phyloP scores from a whole-genome alignment of 2,797 vertebrate genomes.

The Moxostoma hubbsi region DNA sequence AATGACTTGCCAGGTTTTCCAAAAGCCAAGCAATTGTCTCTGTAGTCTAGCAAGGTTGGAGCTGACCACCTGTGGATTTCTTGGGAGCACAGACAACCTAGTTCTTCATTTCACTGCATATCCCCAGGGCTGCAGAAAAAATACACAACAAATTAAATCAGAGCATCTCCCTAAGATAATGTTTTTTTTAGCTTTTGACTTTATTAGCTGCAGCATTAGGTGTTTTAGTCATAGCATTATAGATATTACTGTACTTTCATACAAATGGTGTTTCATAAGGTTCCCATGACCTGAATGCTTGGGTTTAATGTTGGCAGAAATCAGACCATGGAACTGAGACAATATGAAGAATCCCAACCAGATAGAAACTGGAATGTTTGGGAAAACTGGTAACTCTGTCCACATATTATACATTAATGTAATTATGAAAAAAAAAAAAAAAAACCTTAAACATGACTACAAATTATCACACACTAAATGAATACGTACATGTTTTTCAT shows the following conservation, averaged over 20 bases:
- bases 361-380: not conserved
- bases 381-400: not conserved
- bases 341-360: not conserved
- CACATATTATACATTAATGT: not conserved
- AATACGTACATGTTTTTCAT: not conserved
- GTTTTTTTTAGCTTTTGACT: slow-evolving; percentile 25
- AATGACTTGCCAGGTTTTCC: not conserved
- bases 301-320: not conserved
- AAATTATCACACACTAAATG: too few relatives aligned
- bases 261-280: slow-evolving; percentile 9
- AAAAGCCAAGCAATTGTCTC: not conserved
- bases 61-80: slow-evolving; percentile 15
- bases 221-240: not conserved
- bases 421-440: not conserved
- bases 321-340: not conserved
- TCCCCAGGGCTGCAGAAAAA: slow-evolving; percentile 13
- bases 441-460: not conserved
- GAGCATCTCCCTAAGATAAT: not conserved
- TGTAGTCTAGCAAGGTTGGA: not conserved
- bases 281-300: slow-evolving; percentile 5
- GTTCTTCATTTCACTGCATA: slow-evolving; percentile 8
- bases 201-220: slow-evolving; percentile 1
- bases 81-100: not conserved
- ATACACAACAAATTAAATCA: slow-evolving; percentile 1
- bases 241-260: not conserved